Evolutionary conservation across 2,113 vertebrate genomes (phyloP).

Genomic region (Ailurus styani): DNA sequence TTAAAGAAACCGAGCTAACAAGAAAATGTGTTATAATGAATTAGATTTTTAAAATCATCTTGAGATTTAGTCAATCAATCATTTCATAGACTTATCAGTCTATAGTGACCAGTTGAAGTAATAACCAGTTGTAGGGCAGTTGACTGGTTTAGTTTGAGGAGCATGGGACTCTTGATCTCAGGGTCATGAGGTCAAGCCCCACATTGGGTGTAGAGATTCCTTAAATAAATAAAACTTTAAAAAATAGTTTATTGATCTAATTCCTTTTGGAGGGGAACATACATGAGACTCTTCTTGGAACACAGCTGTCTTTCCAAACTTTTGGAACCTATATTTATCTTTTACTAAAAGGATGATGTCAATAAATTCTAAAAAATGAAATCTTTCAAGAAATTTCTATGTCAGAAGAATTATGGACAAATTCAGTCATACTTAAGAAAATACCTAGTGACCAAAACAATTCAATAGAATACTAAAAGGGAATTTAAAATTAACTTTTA

Average conservation of each 20-base stretch:
- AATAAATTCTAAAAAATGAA: background rate
- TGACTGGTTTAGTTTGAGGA: background rate
- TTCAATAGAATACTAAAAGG: conserved; percentile 10
- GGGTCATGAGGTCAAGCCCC: background rate
- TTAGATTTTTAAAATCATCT: conserved; percentile 4
- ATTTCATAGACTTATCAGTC: background rate
- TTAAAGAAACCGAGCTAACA: background rate
- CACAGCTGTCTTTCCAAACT: background rate
- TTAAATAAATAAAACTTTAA: background rate
- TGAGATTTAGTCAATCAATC: background rate
- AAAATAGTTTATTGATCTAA: background rate
- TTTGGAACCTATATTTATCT: background rate
- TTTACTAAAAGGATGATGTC: background rate
- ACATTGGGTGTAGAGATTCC: background rate
- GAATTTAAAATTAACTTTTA: background rate
- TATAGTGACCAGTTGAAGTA: background rate
- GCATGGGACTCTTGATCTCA: background rate
- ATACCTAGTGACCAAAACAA: background rate
- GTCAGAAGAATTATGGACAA: background rate
- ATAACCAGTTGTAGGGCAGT: background rate
- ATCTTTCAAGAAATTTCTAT: background rate
- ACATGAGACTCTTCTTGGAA: background rate
- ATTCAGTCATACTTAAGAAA: background rate
- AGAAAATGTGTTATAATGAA: background rate
- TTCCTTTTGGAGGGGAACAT: background rate